Conservation (phyloP, 2,888 invertebrate genomes). For the Cetonia aurata region DNA sequence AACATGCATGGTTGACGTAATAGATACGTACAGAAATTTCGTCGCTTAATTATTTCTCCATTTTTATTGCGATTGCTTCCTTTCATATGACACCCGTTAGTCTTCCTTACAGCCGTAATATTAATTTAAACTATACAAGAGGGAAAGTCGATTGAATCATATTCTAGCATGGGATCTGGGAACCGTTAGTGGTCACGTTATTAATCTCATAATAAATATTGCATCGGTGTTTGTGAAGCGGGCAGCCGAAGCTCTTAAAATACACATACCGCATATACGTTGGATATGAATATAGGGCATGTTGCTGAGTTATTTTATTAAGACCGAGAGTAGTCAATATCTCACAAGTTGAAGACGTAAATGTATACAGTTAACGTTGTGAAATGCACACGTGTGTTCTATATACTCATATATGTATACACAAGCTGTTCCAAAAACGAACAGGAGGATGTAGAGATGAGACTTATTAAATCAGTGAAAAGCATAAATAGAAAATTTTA, state of each 20-base stretch:
- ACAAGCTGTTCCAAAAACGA: too few relatives aligned
- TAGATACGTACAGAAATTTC: too few relatives aligned
- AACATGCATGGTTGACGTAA: too few relatives aligned
- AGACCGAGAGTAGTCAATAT: slow-evolving; percentile 21
- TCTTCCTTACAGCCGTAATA: not conserved
- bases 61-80: too few relatives aligned
- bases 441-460: too few relatives aligned
- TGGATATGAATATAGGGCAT: slow-evolving; percentile 32
- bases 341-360: not conserved
- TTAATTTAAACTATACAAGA: slow-evolving; percentile 13
- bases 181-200: slow-evolving; percentile 40
- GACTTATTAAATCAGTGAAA: too few relatives aligned
- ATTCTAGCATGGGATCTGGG: slow-evolving; percentile 31
- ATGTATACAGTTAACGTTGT: too few relatives aligned
- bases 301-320: slow-evolving; percentile 26
- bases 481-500: too few relatives aligned
- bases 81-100: not conserved
- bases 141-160: slow-evolving; percentile 27
- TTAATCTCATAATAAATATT: slow-evolving; percentile 39
- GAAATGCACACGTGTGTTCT: too few relatives aligned
- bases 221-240: slow-evolving; percentile 7
- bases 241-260: slow-evolving; percentile 18
- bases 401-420: too few relatives aligned
- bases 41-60: too few relatives aligned
- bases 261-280: slow-evolving; percentile 9